These are phyloP conservation scores for Eustalomyia histrio DNA, from an alignment of 2,888 invertebrate genomes.

Conservation along the genomic window DNA sequence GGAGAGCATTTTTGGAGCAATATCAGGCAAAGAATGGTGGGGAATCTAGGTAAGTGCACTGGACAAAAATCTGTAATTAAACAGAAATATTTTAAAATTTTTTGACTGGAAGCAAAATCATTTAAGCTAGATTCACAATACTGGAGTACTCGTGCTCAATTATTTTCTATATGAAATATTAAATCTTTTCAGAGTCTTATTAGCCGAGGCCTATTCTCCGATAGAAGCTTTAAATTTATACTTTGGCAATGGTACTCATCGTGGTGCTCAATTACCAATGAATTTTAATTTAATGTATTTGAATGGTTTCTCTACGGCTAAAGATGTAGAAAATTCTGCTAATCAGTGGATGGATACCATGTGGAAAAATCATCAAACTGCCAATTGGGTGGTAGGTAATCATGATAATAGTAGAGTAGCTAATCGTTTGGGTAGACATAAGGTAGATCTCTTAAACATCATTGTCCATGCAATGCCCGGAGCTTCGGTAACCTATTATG, in stretches of 20 bases:
- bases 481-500: constrained; percentile 89
- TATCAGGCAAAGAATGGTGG: constrained; percentile 76
- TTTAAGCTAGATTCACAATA: no score
- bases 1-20: constrained; percentile 81
- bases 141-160: no score
- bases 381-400: constrained; percentile 87
- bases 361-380: constrained; percentile 80
- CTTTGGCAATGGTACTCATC: constrained; percentile 80
- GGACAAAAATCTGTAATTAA: no score
- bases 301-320: constrained; percentile 80
- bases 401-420: constrained; percentile 84
- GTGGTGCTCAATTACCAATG: constrained; percentile 83
- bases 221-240: constrained; percentile 81
- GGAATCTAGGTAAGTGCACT: constrained; percentile 70
- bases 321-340: constrained; percentile 80
- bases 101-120: no score
- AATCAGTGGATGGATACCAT: constrained; percentile 83
- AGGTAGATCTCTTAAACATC: constrained; percentile 85
- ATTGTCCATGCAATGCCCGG: constrained; percentile 87
- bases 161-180: no score
- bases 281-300: constrained; percentile 83
- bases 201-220: constrained; percentile 82
- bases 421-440: constrained; percentile 83
- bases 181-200: constrained; percentile 32
- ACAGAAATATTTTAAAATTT: no score